These are phyloP conservation scores for Pycnonotus jocosus DNA, from an alignment of 2,113 vertebrate genomes.

Conservation along the genomic window DNA sequence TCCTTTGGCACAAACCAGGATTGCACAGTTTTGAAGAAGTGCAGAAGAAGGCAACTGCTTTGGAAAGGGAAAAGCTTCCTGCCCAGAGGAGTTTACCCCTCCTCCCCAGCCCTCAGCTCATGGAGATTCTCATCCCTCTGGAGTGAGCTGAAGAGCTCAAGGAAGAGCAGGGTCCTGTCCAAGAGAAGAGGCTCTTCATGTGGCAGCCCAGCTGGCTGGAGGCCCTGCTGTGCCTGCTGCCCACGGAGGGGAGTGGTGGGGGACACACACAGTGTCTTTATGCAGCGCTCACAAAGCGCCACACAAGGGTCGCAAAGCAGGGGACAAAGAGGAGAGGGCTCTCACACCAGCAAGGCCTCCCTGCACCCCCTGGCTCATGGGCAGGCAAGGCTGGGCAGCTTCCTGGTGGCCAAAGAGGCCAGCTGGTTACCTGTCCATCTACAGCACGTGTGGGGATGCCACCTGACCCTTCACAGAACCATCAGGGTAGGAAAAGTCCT, in stretches of 20 bases:
- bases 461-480: not conserved
- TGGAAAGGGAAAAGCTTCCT: not conserved
- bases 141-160: not conserved
- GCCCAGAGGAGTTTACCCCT: not conserved
- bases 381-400: not conserved
- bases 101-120: not conserved
- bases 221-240: not conserved
- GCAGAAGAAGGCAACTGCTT: not conserved
- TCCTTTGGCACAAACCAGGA: not conserved
- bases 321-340: not conserved
- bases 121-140: fast-evolving
- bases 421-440: not conserved
- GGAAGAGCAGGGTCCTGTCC: not conserved
- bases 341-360: not conserved
- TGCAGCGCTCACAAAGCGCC: not conserved
- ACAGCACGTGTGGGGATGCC: fast-evolving
- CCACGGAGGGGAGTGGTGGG: fast-evolving
- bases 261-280: not conserved
- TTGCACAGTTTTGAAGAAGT: not conserved
- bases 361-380: fast-evolving
- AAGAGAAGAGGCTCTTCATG: not conserved
- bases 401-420: not conserved
- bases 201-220: not conserved
- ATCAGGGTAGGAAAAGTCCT: not conserved
- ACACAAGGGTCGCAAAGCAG: not conserved